Evolutionary conservation across 92 coral and sea anemone species (phyloP).

Genomic region (Palythoa heliodiscus): DNA sequence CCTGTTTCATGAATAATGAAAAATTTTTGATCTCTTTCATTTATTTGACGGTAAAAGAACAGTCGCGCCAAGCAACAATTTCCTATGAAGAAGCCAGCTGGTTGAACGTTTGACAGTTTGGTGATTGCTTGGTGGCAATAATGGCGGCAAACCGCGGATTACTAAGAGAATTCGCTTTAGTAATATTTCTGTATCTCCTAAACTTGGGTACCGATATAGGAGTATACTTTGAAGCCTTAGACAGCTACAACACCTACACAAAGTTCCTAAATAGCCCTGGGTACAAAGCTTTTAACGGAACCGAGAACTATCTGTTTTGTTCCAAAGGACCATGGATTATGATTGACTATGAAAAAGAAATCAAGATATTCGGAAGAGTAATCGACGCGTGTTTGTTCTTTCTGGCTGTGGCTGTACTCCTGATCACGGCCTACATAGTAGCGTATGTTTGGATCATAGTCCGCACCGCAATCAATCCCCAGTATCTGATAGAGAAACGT

Average conservation of each 20-base stretch:
- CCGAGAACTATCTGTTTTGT: slow-evolving; percentile 54
- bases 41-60: slow-evolving; percentile 35
- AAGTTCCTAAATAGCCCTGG: slow-evolving; percentile 30
- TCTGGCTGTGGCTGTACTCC: slow-evolving; percentile 57
- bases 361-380: slow-evolving; percentile 64
- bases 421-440: slow-evolving; percentile 51
- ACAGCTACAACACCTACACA: slow-evolving; percentile 55
- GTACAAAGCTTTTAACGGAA: slow-evolving; percentile 49
- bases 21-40: slow-evolving; percentile 9
- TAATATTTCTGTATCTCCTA: slow-evolving; percentile 68
- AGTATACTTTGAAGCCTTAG: slow-evolving; percentile 67
- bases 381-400: slow-evolving; percentile 64
- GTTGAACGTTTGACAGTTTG: neutral
- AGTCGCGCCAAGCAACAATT: neutral
- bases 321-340: slow-evolving; percentile 79
- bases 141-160: slow-evolving; percentile 62
- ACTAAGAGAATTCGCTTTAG: slow-evolving; percentile 58
- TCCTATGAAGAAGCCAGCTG: slow-evolving; percentile 24
- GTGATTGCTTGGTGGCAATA: neutral
- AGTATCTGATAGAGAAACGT: slow-evolving; percentile 57
- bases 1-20: slow-evolving; percentile 36
- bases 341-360: slow-evolving; percentile 57
- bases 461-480: slow-evolving; percentile 50
- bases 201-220: slow-evolving; percentile 69
- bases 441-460: slow-evolving; percentile 62